Evolutionary conservation across 2,113 vertebrate genomes (phyloP).

Genomic region (Aphyosemion australe): DNA sequence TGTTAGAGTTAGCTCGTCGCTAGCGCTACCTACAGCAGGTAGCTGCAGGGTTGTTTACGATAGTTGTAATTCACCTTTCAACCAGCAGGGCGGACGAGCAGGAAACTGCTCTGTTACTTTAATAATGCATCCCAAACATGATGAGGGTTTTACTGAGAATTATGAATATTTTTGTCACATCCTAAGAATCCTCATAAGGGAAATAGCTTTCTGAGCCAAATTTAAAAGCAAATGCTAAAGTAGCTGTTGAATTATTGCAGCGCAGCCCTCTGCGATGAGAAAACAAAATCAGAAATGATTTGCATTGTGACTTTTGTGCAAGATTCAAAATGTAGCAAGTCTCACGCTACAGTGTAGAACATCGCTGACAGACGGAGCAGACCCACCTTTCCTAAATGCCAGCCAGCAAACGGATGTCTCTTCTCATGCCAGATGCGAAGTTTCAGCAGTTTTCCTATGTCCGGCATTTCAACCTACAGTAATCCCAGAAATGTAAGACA

Average conservation of each 20-base stretch:
- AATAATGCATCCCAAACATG: no score
- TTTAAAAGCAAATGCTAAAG: background rate
- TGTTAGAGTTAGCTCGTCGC: no score
- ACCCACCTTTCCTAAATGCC: slow-evolving; percentile 94
- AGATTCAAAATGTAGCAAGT: no score
- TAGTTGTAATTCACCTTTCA: no score
- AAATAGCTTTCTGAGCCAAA: background rate
- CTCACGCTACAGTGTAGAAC: no score
- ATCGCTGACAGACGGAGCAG: background rate
- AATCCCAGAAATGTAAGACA: background rate
- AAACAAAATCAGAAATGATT: background rate
- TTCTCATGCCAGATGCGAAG: slow-evolving; percentile 94
- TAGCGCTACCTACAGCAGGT: no score
- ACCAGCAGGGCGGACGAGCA: no score
- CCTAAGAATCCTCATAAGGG: no score
- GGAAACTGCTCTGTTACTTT: no score
- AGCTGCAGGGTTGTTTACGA: no score
- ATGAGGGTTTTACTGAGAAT: no score
- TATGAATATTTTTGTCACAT: no score
- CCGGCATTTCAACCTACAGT: slow-evolving; percentile 88
- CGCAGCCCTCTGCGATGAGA: background rate
- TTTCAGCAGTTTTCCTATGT: slow-evolving; percentile 88
- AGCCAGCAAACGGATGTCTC: slow-evolving; percentile 89
- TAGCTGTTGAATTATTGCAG: background rate
- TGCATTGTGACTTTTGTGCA: background rate